A percentile compares a stretch with the other conserved stretches of the same genome.
These are phyloP conservation scores for Plumapathes pennacea DNA, from an alignment of 92 coral and sea anemone genomes.

Conservation along the genomic window DNA sequence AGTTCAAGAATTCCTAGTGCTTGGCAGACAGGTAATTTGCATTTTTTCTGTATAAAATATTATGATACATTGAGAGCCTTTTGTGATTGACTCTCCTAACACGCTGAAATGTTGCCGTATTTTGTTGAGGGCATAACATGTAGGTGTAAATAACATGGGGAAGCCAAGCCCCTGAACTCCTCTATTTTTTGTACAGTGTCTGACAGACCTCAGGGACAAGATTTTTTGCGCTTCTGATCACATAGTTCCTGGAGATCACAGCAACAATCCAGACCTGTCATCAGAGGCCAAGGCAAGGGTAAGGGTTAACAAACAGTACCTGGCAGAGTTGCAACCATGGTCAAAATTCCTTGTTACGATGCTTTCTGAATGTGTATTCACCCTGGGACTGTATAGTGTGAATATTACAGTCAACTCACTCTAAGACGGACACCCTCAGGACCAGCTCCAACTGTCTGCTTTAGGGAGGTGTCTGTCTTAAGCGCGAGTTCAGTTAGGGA, in stretches of 20 bases:
- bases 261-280: conserved; percentile 75
- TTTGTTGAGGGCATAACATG: too few species aligned
- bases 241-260: conserved; percentile 90
- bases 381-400: too few species aligned
- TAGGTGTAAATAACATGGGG: too few species aligned
- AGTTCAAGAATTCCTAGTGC: conserved; percentile 87
- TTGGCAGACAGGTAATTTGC: conserved; percentile 79
- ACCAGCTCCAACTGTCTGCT: too few species aligned
- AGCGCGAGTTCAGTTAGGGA: too few species aligned
- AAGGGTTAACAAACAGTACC: too few species aligned
- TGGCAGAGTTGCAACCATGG: not conserved
- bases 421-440: too few species aligned
- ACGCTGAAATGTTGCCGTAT: too few species aligned
- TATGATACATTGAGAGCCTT: not conserved
- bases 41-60: not conserved
- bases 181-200: conserved; percentile 32
- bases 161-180: not conserved
- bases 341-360: not conserved
- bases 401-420: too few species aligned
- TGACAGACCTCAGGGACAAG: conserved; percentile 84
- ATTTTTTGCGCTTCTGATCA: conserved; percentile 81
- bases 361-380: too few species aligned
- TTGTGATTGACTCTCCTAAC: too few species aligned
- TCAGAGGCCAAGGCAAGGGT: conserved; percentile 72
- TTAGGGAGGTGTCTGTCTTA: too few species aligned